phyloP scores from a whole-genome alignment of 2,888 invertebrate species.

The Buathra laborator region DNA sequence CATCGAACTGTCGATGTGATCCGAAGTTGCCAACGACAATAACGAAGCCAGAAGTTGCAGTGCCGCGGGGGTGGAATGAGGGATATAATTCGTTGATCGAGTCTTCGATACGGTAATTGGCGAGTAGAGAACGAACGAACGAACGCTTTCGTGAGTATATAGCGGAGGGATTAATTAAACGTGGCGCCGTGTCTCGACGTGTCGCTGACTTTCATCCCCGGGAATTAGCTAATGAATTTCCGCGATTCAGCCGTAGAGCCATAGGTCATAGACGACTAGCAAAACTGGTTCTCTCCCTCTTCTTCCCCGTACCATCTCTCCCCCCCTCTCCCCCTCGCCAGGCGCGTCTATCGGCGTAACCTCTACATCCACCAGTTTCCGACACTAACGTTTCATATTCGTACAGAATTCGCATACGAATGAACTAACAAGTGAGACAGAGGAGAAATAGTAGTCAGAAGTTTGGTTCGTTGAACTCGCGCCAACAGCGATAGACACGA shows the following conservation, averaged over 20 bases:
- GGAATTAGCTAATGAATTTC: constrained; percentile 68
- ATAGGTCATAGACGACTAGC: neutral
- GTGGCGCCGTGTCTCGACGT: constrained; percentile 59
- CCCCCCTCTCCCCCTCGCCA: neutral
- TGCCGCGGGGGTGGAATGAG: neutral
- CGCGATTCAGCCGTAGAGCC: constrained; percentile 10
- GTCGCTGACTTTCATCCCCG: constrained; percentile 50
- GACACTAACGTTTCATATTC: neutral
- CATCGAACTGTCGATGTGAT: constrained; percentile 2
- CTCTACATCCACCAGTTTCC: neutral
- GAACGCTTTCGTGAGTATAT: neutral
- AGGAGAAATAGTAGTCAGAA: constrained; percentile 28
- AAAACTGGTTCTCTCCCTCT: constrained; percentile 29
- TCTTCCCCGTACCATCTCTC: neutral
- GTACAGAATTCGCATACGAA: constrained; percentile 6
- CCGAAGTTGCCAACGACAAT: constrained; percentile 30
- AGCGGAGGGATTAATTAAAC: constrained; percentile 56
- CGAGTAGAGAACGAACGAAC: constrained; percentile 26
- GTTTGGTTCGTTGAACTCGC: constrained; percentile 56
- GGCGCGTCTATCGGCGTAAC: neutral
- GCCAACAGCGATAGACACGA: constrained; percentile 44
- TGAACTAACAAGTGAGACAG: neutral
- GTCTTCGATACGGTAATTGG: constrained; percentile 55
- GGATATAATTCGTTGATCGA: constrained; percentile 45
- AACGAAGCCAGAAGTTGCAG: constrained; percentile 10